These are phyloP conservation scores for Diogma glabrata DNA, from an alignment of 2,888 invertebrate genomes.

Conservation along the genomic window DNA sequence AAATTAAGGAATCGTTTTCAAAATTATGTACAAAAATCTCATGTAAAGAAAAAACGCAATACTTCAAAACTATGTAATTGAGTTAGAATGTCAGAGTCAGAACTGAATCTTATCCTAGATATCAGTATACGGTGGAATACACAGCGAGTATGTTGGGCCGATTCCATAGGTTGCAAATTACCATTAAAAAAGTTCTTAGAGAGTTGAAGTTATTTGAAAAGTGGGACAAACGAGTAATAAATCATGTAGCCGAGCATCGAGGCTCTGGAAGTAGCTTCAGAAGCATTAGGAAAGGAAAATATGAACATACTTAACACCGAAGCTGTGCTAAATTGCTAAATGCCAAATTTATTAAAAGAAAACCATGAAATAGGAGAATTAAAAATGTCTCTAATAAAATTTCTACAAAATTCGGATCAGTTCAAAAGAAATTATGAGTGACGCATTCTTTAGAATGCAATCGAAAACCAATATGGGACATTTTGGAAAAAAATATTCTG, in stretches of 20 bases:
- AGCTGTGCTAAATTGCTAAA: neutral
- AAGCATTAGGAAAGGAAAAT: neutral
- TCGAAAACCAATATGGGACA: neutral
- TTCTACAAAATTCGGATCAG: neutral
- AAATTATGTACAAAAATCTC: too few relatives aligned
- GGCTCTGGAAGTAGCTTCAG: neutral
- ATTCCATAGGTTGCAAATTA: neutral
- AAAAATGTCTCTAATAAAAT: neutral
- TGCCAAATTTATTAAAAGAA: neutral
- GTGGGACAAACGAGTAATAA: neutral
- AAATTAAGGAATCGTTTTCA: too few relatives aligned
- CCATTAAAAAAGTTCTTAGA: neutral
- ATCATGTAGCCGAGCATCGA: neutral
- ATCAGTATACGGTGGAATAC: too few relatives aligned
- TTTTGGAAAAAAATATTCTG: neutral
- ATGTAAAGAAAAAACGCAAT: too few relatives aligned
- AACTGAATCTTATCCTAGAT: too few relatives aligned
- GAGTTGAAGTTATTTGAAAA: neutral
- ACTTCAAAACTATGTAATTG: too few relatives aligned
- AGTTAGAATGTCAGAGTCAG: too few relatives aligned
- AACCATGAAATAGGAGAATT: neutral
- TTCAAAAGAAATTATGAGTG: constrained; percentile 4
- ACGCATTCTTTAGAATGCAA: neutral
- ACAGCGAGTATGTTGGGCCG: too few relatives aligned
- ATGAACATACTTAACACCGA: neutral